These are phyloP conservation scores for Drosophila seguyi DNA, from an alignment of 1,140 invertebrate genomes.

Conservation along the genomic window DNA sequence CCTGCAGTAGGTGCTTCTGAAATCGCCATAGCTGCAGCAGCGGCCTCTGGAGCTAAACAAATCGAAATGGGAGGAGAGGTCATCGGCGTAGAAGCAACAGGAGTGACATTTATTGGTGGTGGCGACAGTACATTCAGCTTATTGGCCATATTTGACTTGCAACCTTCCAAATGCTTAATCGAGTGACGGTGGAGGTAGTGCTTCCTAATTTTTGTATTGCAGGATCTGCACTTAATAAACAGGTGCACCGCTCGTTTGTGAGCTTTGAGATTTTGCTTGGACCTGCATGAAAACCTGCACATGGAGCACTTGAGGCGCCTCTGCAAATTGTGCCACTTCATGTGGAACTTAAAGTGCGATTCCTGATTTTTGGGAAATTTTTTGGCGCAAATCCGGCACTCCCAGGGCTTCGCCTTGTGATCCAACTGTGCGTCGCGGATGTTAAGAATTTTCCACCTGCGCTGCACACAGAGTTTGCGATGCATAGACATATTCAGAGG, in stretches of 20 bases:
- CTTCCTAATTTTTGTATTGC: constrained; percentile 58
- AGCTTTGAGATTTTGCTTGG: constrained; percentile 63
- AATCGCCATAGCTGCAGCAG: not conserved
- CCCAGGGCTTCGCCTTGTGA: too few species aligned
- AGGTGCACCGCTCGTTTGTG: constrained; percentile 59
- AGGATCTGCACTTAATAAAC: constrained; percentile 54
- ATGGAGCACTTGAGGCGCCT: constrained; percentile 69
- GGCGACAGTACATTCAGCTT: not conserved
- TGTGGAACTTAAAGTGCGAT: constrained; percentile 67
- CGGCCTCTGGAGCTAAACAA: not conserved
- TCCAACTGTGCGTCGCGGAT: too few species aligned
- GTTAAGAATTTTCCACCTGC: constrained; percentile 5
- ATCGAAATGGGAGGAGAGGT: not conserved
- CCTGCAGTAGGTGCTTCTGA: not conserved
- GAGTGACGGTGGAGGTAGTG: constrained; percentile 54
- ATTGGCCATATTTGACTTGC: constrained; percentile 31
- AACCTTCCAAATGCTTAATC: constrained; percentile 47
- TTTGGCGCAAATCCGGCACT: constrained; percentile 62
- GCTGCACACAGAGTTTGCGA: constrained; percentile 14
- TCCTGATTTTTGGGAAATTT: constrained; percentile 56
- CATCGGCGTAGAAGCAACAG: not conserved
- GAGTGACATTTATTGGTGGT: not conserved
- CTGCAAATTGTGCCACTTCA: constrained; percentile 72
- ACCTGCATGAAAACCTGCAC: constrained; percentile 72
- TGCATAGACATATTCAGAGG: constrained; percentile 1